Evolutionary conservation across 2,797 vertebrate genomes (phyloP).

Genomic region (Thamnophis elegans): DNA sequence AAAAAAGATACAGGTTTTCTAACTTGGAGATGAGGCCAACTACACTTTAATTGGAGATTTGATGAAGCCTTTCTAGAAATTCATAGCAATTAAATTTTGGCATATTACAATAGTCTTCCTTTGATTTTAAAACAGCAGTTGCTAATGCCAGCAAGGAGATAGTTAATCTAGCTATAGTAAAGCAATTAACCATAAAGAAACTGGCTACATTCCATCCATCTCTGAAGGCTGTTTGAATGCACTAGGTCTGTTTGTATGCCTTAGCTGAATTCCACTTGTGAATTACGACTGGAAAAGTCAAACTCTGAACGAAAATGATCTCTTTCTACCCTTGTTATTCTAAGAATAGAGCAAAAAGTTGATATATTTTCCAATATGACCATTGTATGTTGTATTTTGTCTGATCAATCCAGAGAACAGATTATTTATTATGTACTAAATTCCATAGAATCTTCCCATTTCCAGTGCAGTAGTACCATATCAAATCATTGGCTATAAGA

Average conservation of each 20-base stretch:
- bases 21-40: not conserved
- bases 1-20: not conserved
- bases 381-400: not conserved
- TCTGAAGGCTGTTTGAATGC: not conserved
- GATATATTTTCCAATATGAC: not conserved
- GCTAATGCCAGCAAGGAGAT: not conserved
- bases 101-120: not conserved
- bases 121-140: not conserved
- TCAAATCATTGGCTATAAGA: not conserved
- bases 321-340: not conserved
- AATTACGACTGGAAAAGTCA: not conserved
- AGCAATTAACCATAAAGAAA: not conserved
- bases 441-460: not conserved
- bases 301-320: not conserved
- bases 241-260: not conserved
- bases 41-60: not conserved
- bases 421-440: not conserved
- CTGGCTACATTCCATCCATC: not conserved
- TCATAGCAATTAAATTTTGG: not conserved
- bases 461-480: not conserved
- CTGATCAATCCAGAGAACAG: not conserved
- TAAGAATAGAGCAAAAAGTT: not conserved
- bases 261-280: not conserved
- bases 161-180: not conserved
- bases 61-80: not conserved